Evolutionary conservation across 2,797 vertebrate genomes (phyloP).

Genomic region (Pangasius krempfi): DNA sequence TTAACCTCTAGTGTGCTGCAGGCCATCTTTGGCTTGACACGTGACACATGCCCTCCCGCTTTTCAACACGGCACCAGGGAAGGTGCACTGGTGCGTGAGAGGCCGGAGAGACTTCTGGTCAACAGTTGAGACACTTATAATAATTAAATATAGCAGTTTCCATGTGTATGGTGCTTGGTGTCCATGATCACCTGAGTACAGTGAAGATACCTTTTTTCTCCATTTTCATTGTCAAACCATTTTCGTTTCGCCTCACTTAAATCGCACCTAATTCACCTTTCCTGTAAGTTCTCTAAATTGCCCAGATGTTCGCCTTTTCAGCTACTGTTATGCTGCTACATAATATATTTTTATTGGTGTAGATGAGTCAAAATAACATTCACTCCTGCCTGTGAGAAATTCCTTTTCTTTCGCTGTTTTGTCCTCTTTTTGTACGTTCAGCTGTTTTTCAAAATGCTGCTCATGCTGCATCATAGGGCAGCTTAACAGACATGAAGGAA

Average conservation of each 20-base stretch:
- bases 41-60: not conserved
- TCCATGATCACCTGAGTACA: not conserved
- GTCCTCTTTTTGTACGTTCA: not conserved
- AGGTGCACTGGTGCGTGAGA: not conserved
- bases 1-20: not conserved
- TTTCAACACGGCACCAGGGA: not conserved
- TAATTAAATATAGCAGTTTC: not conserved
- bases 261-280: not conserved
- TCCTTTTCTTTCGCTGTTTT: not conserved
- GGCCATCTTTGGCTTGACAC: not conserved
- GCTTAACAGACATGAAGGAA: not conserved
- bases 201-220: not conserved
- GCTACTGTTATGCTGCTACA: not conserved
- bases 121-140: too few relatives aligned
- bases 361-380: not conserved
- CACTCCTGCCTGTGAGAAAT: not conserved
- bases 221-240: not conserved
- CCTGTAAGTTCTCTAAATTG: not conserved
- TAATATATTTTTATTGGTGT: not conserved
- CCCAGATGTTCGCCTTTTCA: not conserved
- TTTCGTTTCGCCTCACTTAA: not conserved
- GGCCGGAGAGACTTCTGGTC: not conserved
- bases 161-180: not conserved
- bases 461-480: not conserved
- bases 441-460: not conserved